These are phyloP conservation scores for Crotalus tigris DNA, from an alignment of 2,113 vertebrate species.

Conservation along the genomic window DNA sequence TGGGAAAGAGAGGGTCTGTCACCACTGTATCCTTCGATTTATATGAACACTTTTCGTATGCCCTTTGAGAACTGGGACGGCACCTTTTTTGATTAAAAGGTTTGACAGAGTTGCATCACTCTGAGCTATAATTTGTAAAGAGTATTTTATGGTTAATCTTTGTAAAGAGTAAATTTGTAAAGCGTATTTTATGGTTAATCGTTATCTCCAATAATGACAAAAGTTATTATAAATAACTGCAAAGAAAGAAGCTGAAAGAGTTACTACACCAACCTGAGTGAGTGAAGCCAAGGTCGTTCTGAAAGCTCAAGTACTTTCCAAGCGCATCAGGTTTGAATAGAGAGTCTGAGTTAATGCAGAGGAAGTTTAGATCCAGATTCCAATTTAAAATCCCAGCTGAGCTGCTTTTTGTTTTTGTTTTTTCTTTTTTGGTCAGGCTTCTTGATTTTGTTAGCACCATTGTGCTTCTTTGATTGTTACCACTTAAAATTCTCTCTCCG, in stretches of 20 bases:
- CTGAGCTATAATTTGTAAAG: accelerated
- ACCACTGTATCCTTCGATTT: background rate
- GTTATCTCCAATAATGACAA: background rate
- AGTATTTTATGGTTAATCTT: background rate
- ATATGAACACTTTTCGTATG: background rate
- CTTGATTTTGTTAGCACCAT: slow-evolving; percentile 10
- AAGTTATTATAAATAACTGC: background rate
- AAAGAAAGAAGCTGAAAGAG: background rate
- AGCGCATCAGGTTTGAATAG: background rate
- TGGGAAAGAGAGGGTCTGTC: background rate
- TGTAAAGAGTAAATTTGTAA: too few relatives aligned
- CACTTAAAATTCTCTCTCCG: background rate
- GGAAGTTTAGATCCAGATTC: slow-evolving; percentile 23
- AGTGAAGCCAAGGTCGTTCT: background rate
- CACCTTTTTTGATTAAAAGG: background rate
- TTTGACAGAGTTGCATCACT: too few relatives aligned
- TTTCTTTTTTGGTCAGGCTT: slow-evolving; percentile 6
- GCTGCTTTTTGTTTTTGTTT: background rate
- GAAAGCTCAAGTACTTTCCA: background rate
- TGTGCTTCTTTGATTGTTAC: slow-evolving; percentile 13
- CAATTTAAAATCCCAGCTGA: background rate
- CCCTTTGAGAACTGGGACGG: background rate
- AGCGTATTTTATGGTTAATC: background rate
- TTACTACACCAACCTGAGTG: background rate
- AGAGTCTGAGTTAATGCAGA: background rate